Evolutionary conservation across 2,888 invertebrate species (phyloP), one percentile per base, ranked within the genome.

Genomic region (Aquatica leii): DNA sequence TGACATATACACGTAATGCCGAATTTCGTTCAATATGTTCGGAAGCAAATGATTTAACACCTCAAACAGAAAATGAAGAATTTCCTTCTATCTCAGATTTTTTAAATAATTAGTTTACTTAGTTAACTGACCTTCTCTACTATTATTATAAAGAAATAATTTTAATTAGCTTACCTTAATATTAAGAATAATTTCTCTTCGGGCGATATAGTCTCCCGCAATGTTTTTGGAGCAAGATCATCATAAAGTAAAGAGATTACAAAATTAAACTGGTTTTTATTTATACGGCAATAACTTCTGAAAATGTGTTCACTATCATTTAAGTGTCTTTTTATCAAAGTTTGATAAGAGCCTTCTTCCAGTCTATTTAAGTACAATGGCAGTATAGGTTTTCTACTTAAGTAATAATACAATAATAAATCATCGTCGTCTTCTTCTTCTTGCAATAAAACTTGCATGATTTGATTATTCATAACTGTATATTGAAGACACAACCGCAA

Each of bases 261-360:
- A 43, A 43, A 43, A 43, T 43, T 43, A 43, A 43, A 18, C 43
- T 43, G 43, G 5, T 43, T 43, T 18, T 43, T 43, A 43, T 43
- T 43, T 43, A 43, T 9, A 43, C 43, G 43, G 18, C 43, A 43
- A 14, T 43, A 43, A 14, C 43, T 43, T 43, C 43, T 43, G 15
- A 43, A 43, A 17, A 43, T n/a, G 15, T 43, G 3, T 43, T 43
- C 43, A 43, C 18, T 18, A 43, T 18, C 43, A 15, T 9, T n/a
- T 9, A 43, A 8, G 18, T 43, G 43, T 17, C 18, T 18, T 15
- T 43, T 43, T 17, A 43, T 43, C 43, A 43, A 43, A 37, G 5
- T 37, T 24, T 4, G 4, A 24, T 24, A 24, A 24, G 24, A 24
- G 24, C 24, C 24, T 24, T 24, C 24, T 24, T 2, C 24, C 24